phyloP scores from a whole-genome alignment of 2,113 vertebrate species.

The Asarcornis scutulata region DNA sequence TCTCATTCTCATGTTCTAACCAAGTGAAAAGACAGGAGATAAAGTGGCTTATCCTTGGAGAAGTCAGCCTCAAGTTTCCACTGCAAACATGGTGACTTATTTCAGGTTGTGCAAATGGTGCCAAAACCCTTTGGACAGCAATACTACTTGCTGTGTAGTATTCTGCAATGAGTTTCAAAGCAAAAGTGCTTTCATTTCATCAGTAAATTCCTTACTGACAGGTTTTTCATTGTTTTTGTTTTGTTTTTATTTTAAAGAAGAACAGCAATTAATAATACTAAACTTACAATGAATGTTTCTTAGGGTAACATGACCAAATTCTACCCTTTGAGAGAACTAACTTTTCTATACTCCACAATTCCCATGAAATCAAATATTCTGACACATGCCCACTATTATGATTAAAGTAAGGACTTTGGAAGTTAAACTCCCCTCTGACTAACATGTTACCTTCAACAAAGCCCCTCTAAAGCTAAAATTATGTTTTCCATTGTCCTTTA shows the following conservation, averaged over 20 bases:
- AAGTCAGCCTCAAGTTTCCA: background rate
- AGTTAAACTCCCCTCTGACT: background rate
- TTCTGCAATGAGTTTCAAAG: background rate
- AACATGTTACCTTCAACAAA: background rate
- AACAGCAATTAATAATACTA: background rate
- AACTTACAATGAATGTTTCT: background rate
- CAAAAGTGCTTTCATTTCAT: background rate
- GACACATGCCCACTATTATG: accelerated
- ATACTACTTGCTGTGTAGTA: background rate
- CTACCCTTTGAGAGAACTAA: background rate
- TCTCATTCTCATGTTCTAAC: background rate
- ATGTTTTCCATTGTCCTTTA: background rate
- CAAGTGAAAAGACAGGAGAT: background rate
- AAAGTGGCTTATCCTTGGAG: background rate
- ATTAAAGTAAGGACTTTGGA: background rate
- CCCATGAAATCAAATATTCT: background rate
- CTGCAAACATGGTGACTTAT: accelerated
- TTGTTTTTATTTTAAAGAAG: background rate
- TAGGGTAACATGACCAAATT: background rate
- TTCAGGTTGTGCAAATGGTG: background rate
- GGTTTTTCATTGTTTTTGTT: background rate
- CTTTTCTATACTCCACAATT: background rate
- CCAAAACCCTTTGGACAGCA: background rate
- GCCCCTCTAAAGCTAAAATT: background rate
- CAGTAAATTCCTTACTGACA: background rate